A percentile compares a stretch with the other conserved stretches of the same genome.
phyloP scores from a whole-genome alignment of 2,797 vertebrate genomes.

The Avahi laniger region DNA sequence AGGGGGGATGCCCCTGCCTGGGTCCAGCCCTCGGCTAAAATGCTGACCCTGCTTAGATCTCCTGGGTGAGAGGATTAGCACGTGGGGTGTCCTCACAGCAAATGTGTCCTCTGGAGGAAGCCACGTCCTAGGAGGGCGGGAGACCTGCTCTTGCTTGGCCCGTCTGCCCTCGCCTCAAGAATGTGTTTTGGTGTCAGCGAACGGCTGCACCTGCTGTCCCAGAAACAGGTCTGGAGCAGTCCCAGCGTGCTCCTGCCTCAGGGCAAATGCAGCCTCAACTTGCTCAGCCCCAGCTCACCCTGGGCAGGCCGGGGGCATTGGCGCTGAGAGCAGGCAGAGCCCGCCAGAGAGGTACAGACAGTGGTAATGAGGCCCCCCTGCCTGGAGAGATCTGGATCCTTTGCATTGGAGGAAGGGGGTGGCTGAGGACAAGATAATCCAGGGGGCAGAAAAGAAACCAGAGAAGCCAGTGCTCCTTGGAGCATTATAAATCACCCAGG shows the following conservation, averaged over 20 bases:
- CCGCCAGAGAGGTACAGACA: neutral
- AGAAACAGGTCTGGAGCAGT: slow-evolving; percentile 62
- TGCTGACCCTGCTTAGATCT: slow-evolving; percentile 47
- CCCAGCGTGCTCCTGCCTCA: neutral
- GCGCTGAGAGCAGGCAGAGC: neutral
- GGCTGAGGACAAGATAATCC: slow-evolving; percentile 52
- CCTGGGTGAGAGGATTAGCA: slow-evolving; percentile 64
- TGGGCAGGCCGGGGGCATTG: neutral
- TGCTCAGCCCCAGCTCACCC: neutral
- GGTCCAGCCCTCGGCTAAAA: neutral
- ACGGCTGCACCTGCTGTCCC: slow-evolving; percentile 72
- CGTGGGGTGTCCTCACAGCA: slow-evolving; percentile 50
- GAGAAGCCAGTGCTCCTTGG: neutral
- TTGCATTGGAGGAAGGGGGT: neutral
- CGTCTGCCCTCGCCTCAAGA: slow-evolving; percentile 24
- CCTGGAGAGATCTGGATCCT: slow-evolving; percentile 4
- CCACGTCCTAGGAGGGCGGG: neutral
- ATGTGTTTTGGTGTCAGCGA: slow-evolving; percentile 71
- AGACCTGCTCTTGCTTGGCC: slow-evolving; percentile 43
- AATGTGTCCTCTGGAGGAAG: slow-evolving; percentile 61
- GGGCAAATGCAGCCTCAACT: neutral
- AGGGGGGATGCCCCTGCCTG: slow-evolving; percentile 60
- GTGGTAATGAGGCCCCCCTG: neutral
- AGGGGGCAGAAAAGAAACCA: slow-evolving; percentile 47
- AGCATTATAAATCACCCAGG: slow-evolving; percentile 64